Evolutionary conservation across 2,888 invertebrate species (phyloP), one percentile per base, ranked within the genome.

Genomic region (Gastrophysa polygoni): DNA sequence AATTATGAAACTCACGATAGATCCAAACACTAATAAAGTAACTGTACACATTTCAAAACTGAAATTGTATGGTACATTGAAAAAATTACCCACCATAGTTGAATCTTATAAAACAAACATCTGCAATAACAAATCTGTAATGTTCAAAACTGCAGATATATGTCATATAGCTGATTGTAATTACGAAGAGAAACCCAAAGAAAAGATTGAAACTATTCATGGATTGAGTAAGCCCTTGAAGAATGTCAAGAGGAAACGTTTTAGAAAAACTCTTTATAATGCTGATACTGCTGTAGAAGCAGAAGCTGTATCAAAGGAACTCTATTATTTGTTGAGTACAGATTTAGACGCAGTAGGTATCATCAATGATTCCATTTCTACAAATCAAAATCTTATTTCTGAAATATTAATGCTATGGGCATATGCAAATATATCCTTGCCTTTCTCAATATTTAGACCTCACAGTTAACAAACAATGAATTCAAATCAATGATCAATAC

Each of bases 91-190:
- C 0, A 86, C 88, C 38, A 83, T 89, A 8, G 81, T 88, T 3
- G 90, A 91, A 79, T 85, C 87, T 0, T 82, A 85, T 68, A 91
- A 91, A 80, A 88, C 89, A 2, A 83, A 88, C 57, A 89, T 91
- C 76, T 83, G 83, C 46, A 87, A 88, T 72, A 88, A 86, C 63
- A 70, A 66, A 52, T 56, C 69, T 1, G 55, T 63, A 28, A 84
- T 90, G 62, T 91, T 88, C 78, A 91, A 91, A 80, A 88, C 89
- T 5, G 89, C 89, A 0, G 89, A 91, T 78, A 83, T 91, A 57
- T 86, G 85, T 21, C 76, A 87, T 83, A 85, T 89, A 79, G 74
- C 88, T 70, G 79, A 87, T 28, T 87, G 88, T 60, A 82, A 81
- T 71, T 83, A 83, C 69, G 83, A 84, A 52, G 83, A 84, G 20